Percentiles rank a stretch among this genome's conserved stretches.
Evolutionary conservation across 2,888 invertebrate species (phyloP).

Genomic region (Mythimna loreyi): DNA sequence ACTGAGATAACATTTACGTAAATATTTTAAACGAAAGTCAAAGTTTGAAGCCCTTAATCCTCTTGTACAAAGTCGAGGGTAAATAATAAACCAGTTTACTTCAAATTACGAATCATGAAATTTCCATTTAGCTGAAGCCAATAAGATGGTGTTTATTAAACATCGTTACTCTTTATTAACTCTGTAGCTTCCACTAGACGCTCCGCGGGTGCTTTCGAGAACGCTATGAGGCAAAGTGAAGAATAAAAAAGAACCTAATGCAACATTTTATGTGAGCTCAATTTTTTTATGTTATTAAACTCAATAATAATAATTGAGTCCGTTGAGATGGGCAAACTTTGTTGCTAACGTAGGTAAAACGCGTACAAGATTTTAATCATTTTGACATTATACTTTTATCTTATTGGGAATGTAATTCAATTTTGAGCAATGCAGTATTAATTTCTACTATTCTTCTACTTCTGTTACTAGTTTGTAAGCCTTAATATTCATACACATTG

Average conservation of each 20-base stretch:
- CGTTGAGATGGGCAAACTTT: no score
- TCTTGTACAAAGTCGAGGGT: conserved; percentile 6
- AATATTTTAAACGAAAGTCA: not conserved
- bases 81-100: conserved; percentile 50
- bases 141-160: conserved; percentile 45
- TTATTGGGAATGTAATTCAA: no score
- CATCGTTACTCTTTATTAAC: conserved; percentile 38
- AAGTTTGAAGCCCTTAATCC: conserved; percentile 11
- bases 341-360: no score
- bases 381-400: no score
- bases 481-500: no score
- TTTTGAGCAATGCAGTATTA: no score
- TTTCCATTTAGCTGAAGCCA: conserved; percentile 43
- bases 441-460: no score
- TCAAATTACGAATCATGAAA: conserved; percentile 49
- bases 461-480: no score
- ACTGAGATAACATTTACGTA: no score
- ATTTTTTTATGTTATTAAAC: not conserved
- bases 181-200: conserved; percentile 2
- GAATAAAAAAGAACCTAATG: conserved; percentile 1
- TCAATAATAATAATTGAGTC: no score
- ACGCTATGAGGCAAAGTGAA: not conserved
- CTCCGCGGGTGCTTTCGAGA: conserved; percentile 21
- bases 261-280: not conserved
- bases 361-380: no score